Evolutionary conservation across 2,888 invertebrate genomes (phyloP).

Genomic region (Tetranychus truncatus): DNA sequence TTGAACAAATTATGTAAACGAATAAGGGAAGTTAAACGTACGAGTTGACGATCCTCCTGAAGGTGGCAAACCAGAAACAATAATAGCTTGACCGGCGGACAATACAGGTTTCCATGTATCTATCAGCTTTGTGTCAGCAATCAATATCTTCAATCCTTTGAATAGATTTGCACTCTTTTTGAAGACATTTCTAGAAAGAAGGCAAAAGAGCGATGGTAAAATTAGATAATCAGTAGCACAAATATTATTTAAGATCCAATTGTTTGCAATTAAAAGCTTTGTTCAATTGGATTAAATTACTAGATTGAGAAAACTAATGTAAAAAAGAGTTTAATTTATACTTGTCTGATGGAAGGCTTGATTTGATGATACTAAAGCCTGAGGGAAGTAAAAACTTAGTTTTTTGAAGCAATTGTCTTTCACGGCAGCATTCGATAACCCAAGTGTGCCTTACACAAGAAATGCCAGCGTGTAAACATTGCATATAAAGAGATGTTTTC

Average conservation of each 20-base stretch:
- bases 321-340: conserved; percentile 9
- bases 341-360: conserved; percentile 23
- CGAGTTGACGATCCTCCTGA: neutral
- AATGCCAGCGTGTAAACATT: conserved; percentile 31
- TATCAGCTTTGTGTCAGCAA: conserved; percentile 21
- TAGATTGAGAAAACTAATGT: too few relatives aligned
- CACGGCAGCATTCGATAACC: conserved; percentile 45
- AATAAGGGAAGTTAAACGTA: neutral
- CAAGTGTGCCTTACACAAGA: conserved; percentile 42
- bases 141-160: conserved; percentile 24
- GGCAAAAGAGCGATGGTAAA: neutral
- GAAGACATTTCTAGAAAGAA: conserved; percentile 14
- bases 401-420: conserved; percentile 21
- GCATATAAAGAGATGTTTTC: conserved; percentile 33
- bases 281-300: too few relatives aligned
- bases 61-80: conserved; percentile 22
- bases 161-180: conserved; percentile 21
- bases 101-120: conserved; percentile 26
- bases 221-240: neutral
- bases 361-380: conserved; percentile 23
- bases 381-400: conserved; percentile 23
- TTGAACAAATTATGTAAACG: neutral
- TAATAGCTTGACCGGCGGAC: conserved; percentile 24
- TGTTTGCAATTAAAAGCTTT: too few relatives aligned
- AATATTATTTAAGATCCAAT: too few relatives aligned